These are phyloP conservation scores for Stegastes partitus DNA, from an alignment of 2,113 vertebrate species.

Conservation along the genomic window DNA sequence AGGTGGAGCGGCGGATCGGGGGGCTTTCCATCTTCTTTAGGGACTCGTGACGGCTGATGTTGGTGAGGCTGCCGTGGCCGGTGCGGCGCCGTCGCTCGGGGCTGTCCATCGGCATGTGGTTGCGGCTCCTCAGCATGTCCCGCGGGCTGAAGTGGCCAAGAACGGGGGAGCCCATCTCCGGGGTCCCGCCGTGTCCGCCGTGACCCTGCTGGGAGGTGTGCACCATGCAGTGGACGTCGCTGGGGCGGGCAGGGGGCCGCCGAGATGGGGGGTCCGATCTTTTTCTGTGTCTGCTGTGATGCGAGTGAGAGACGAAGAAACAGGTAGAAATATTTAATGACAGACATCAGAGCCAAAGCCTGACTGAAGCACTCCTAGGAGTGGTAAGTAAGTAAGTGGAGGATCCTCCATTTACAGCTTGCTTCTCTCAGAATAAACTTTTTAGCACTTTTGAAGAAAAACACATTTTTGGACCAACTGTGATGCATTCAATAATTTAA, in stretches of 20 bases:
- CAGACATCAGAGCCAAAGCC: not conserved
- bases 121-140: conserved; percentile 90
- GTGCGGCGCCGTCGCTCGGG: conserved; percentile 91
- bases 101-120: conserved; percentile 88
- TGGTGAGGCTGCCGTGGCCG: conserved; percentile 92
- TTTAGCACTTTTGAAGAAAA: not conserved
- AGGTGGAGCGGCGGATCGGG: conserved; percentile 95
- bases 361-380: not conserved
- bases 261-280: conserved; percentile 90
- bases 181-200: conserved; percentile 80
- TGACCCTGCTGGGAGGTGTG: conserved; percentile 88
- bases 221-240: conserved; percentile 90
- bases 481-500: not conserved
- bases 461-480: not conserved
- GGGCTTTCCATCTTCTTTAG: conserved; percentile 96
- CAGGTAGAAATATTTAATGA: not conserved
- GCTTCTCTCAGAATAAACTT: not conserved
- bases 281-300: conserved; percentile 89
- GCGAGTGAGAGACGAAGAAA: not conserved
- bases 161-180: conserved; percentile 90
- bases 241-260: conserved; percentile 91
- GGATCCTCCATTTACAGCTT: too few relatives aligned
- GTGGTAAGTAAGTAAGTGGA: too few relatives aligned
- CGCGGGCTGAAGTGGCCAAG: conserved; percentile 91
- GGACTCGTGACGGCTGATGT: conserved; percentile 95